Evolutionary conservation across 1,140 invertebrate species (phyloP), one percentile per base, ranked within the genome.

Genomic region (Acromyrmex charruanus): DNA sequence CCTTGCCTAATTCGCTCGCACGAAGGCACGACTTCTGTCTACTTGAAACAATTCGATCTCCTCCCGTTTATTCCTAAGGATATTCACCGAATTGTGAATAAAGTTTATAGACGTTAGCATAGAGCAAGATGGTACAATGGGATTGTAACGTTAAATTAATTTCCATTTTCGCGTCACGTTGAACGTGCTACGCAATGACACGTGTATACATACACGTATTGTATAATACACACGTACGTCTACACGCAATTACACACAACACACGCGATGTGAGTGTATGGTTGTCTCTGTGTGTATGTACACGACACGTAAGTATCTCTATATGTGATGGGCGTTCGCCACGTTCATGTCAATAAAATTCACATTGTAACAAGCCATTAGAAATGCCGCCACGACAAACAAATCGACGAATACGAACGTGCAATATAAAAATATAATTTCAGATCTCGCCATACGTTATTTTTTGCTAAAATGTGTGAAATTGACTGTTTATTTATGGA

Each of bases 91-190:
- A 82, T 16, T 66, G 53, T 58, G n/a, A 44, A 58, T 31, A 59
- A 55, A 6, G 28, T 82, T 82, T 80, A 21, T 86, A 82, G 14
- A 25, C 49, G 25, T 85, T 35, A 84, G 18, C 58, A 74, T 68
- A 63, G 59, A 75, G n/a, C 69, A 25, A 49, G 28, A 84, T 58
- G 53, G 12, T 58, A 53, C 39, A 63, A 61, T 53, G 77, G 53
- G 39, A 51, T 68, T 25, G 65, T 77, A 85, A 85, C 44, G 63
- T 84, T 85, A 63, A 44, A 44, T 82, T 72, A 72, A 51, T 49
- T 77, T 77, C 51, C 53, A 49, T 55, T 58, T 69, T 69, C 49
- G 81, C 90, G 77, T 74, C 85, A 90, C 87, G 90, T 92, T 91
- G 86, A 92, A 82, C 88, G 90, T 86, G 85, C 12, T 44, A 53